Conservation (phyloP, 2,113 vertebrate species). For the Craseonycteris thonglongyai region DNA sequence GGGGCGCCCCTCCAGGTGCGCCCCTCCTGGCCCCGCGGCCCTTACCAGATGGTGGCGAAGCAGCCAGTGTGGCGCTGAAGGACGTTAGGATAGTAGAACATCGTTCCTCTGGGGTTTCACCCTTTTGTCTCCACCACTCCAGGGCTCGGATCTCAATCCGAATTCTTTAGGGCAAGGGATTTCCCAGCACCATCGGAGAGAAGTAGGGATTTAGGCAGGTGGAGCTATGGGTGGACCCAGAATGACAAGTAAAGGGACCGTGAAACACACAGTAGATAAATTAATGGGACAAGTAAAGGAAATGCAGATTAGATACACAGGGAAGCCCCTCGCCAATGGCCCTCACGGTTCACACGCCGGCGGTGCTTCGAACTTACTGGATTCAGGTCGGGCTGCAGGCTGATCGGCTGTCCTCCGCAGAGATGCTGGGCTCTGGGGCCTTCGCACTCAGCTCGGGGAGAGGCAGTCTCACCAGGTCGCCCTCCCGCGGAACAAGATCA, state of each 20-base stretch:
- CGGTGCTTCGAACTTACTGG: neutral
- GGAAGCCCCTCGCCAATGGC: neutral
- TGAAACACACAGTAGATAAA: neutral
- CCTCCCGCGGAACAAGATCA: neutral
- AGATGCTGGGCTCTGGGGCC: neutral
- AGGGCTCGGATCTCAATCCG: neutral
- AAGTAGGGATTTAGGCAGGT: neutral
- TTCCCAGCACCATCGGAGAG: neutral
- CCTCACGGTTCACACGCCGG: neutral
- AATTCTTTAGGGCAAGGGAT: neutral
- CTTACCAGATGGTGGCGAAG: slow-evolving; percentile 88
- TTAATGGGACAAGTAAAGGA: neutral
- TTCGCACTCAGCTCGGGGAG: neutral
- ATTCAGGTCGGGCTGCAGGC: neutral
- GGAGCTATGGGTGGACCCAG: neutral
- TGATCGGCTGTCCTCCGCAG: neutral
- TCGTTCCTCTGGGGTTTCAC: slow-evolving; percentile 23
- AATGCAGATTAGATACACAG: neutral
- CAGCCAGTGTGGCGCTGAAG: slow-evolving; percentile 84
- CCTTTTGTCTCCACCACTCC: neutral
- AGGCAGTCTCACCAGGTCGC: neutral
- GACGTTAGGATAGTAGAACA: slow-evolving; percentile 89
- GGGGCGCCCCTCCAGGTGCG: rapidly evolving
- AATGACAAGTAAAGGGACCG: neutral
- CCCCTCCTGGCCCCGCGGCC: neutral